A percentile compares a stretch with the other conserved stretches of the same genome.
Conservation (phyloP, 2,797 vertebrate species). For the Masticophis lateralis region DNA sequence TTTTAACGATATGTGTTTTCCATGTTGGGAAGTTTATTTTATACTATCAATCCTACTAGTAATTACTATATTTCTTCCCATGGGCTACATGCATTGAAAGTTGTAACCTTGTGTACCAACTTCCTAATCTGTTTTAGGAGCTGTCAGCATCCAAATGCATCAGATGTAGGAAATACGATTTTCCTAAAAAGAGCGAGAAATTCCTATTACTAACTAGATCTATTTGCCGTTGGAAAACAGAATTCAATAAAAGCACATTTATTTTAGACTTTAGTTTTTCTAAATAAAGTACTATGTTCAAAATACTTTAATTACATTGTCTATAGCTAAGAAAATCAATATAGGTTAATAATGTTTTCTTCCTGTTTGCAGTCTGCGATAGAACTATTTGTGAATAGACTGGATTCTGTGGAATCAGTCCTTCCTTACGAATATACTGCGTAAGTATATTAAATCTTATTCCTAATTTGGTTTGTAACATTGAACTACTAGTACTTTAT, state of each 20-base stretch:
- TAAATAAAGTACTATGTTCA: not conserved
- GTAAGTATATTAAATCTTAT: constrained; percentile 74
- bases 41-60: not conserved
- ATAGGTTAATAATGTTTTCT: constrained; percentile 41
- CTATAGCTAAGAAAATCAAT: not conserved
- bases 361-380: constrained; percentile 79
- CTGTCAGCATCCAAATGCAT: not conserved
- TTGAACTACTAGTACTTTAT: not conserved
- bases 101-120: not conserved
- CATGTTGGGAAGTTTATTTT: not conserved
- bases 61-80: not conserved
- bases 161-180: not conserved
- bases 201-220: not conserved
- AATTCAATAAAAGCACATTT: not conserved
- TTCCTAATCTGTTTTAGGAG: not conserved
- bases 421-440: constrained; percentile 92
- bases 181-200: not conserved
- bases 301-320: not conserved
- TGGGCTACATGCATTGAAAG: not conserved
- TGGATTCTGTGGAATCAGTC: constrained; percentile 94
- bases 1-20: not conserved
- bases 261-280: not conserved
- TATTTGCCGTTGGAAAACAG: not conserved
- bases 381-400: constrained; percentile 90
- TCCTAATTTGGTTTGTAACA: constrained; percentile 16